A percentile compares a stretch with the other conserved stretches of the same genome.
Evolutionary conservation across 2,888 invertebrate species (phyloP).

Genomic region (Mechanitis mazaeus): DNA sequence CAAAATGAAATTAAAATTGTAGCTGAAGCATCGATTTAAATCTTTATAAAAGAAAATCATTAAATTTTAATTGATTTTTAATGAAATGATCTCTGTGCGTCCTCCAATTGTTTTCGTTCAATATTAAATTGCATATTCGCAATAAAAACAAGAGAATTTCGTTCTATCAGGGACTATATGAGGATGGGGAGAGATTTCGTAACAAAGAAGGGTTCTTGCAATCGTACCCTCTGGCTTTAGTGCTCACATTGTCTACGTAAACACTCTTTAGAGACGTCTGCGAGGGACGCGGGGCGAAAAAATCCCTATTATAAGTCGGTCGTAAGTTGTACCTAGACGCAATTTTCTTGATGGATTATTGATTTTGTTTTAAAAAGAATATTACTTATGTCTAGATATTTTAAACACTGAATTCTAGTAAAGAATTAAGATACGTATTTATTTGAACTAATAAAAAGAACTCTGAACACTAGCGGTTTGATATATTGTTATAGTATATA

Average conservation of each 20-base stretch:
- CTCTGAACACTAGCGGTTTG: too few relatives aligned
- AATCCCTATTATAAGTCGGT: conserved; percentile 22
- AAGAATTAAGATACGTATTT: too few relatives aligned
- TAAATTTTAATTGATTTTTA: neutral
- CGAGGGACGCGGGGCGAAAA: conserved; percentile 35
- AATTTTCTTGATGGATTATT: conserved; percentile 10
- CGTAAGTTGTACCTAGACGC: conserved; percentile 11
- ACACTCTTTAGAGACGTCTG: conserved; percentile 66
- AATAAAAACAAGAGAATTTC: neutral
- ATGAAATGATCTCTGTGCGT: neutral
- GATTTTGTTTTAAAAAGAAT: too few relatives aligned
- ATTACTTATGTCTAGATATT: too few relatives aligned
- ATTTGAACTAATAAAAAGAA: too few relatives aligned
- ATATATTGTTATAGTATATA: too few relatives aligned
- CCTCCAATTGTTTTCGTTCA: neutral
- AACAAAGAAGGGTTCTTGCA: conserved; percentile 44
- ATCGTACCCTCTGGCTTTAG: conserved; percentile 46
- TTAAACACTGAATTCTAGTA: too few relatives aligned
- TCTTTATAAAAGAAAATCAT: neutral
- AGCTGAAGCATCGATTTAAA: neutral
- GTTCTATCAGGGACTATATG: neutral
- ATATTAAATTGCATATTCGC: neutral
- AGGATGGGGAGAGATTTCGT: conserved; percentile 45
- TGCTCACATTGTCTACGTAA: conserved; percentile 56
- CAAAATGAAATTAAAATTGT: neutral